A percentile compares a stretch with the other conserved stretches of the same genome.
Conservation (phyloP, 2,888 invertebrate genomes). For the Drosophila setosimentum region DNA sequence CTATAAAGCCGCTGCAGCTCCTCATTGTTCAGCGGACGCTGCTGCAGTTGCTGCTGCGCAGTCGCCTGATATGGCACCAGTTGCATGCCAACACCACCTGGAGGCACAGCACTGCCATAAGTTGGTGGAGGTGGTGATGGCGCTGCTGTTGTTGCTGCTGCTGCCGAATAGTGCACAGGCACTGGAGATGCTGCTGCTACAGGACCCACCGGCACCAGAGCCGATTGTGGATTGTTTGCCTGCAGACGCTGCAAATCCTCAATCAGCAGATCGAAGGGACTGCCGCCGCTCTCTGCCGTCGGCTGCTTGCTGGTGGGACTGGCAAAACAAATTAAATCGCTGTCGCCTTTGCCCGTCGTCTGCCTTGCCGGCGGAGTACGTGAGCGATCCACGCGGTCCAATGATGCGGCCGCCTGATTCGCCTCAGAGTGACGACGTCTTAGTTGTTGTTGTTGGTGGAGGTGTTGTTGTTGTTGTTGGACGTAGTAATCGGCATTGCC, state of each 20-base stretch:
- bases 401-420: constrained; percentile 26
- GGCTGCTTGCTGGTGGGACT: constrained; percentile 87
- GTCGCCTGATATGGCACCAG: constrained; percentile 79
- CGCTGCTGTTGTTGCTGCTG: constrained; percentile 4
- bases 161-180: constrained; percentile 34
- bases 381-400: constrained; percentile 61
- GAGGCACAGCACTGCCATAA: constrained; percentile 53
- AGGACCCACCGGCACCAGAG: constrained; percentile 75
- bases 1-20: constrained; percentile 83
- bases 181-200: constrained; percentile 65
- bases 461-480: constrained; percentile 47
- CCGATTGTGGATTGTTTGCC: constrained; percentile 66
- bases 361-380: constrained; percentile 71
- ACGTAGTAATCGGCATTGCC: constrained; percentile 44
- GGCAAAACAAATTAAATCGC: constrained; percentile 90
- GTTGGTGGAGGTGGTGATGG: constrained; percentile 10
- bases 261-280: constrained; percentile 87
- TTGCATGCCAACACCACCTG: constrained; percentile 71
- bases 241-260: constrained; percentile 86
- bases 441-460: constrained; percentile 43
- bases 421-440: constrained; percentile 79
- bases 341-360: constrained; percentile 74
- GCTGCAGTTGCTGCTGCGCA: constrained; percentile 70
- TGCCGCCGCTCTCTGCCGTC: constrained; percentile 64
- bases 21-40: constrained; percentile 83